Conservation (phyloP, 2,797 vertebrate genomes). For the Hypotaenidia okinawae region DNA sequence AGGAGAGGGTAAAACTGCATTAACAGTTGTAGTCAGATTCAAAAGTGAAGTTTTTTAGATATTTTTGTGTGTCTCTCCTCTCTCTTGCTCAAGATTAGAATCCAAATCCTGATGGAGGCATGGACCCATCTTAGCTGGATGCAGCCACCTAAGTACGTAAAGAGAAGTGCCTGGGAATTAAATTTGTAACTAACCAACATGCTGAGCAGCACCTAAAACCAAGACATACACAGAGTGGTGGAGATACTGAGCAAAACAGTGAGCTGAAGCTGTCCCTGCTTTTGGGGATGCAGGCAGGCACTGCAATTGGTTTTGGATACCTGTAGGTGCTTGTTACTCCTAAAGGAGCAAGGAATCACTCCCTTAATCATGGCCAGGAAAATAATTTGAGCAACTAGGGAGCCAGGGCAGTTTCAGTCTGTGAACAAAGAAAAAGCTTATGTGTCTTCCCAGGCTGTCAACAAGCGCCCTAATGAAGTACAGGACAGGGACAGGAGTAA, state of each 20-base stretch:
- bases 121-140: neutral
- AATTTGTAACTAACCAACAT: neutral
- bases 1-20: neutral
- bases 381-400: neutral
- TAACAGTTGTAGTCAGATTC: neutral
- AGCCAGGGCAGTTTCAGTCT: neutral
- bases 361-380: neutral
- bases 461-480: neutral
- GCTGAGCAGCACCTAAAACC: neutral
- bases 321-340: neutral
- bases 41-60: neutral
- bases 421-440: neutral
- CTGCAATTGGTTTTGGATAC: neutral
- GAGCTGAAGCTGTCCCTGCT: neutral
- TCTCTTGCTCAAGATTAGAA: neutral
- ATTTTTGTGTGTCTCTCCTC: neutral
- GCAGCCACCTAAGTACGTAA: neutral
- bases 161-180: neutral
- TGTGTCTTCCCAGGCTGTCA: accelerated
- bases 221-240: neutral
- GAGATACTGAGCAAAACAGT: neutral
- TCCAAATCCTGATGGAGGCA: neutral
- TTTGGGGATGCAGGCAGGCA: neutral
- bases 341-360: neutral
- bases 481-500: accelerated